Evolutionary conservation across 2,113 vertebrate genomes (phyloP).

Genomic region (Gorilla gorilla): DNA sequence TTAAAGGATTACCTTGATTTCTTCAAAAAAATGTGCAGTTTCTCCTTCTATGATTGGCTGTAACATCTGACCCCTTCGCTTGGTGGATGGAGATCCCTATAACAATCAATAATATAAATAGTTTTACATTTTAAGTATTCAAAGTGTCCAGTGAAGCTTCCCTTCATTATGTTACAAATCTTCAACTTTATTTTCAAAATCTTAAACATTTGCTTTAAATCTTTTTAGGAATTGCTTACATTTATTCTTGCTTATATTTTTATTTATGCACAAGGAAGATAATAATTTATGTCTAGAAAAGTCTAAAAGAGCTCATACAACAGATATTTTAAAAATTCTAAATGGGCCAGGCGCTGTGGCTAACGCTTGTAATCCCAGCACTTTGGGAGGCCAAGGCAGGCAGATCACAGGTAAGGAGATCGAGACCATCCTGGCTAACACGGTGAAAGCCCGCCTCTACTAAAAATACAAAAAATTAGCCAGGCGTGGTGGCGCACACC

Average conservation of each 20-base stretch:
- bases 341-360: neutral
- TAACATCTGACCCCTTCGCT: constrained; percentile 93
- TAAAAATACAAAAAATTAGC: too few species aligned
- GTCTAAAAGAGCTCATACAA: neutral
- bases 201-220: constrained; percentile 19
- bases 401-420: too few species aligned
- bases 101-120: constrained; percentile 30
- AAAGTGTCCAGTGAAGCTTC: neutral
- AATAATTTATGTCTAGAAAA: neutral
- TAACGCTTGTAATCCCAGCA: too few species aligned
- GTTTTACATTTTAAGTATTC: constrained; percentile 6
- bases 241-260: neutral
- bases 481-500: too few species aligned
- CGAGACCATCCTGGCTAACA: too few species aligned
- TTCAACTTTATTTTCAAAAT: constrained; percentile 30
- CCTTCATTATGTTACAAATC: neutral
- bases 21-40: constrained; percentile 98
- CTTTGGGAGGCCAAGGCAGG: too few species aligned
- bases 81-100: constrained; percentile 96
- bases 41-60: constrained; percentile 99
- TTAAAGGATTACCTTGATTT: constrained; percentile 89
- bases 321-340: constrained; percentile 2
- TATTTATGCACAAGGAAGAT: neutral
- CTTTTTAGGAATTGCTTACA: neutral
- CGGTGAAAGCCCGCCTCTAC: too few species aligned